These are phyloP conservation scores for Paramuricea clavata DNA, from an alignment of 92 coral and sea anemone species.

Conservation along the genomic window DNA sequence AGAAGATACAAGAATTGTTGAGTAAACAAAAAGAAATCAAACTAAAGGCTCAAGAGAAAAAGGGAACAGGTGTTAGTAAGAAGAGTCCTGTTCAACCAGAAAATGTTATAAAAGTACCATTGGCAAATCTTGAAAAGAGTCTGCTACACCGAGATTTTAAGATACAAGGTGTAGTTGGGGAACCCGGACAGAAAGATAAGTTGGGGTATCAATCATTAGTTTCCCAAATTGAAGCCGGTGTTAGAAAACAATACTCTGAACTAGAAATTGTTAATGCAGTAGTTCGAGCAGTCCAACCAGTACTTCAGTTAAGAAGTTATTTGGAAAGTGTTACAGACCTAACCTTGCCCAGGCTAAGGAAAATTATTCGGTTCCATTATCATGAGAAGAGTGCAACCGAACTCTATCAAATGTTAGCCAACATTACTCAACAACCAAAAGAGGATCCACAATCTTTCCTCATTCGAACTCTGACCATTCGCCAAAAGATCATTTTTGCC, in stretches of 20 bases:
- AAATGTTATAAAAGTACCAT: background rate
- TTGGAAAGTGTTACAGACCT: conserved; percentile 63
- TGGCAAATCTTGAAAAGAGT: conserved; percentile 39
- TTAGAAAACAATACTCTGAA: conserved; percentile 65
- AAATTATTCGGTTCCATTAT: conserved; percentile 69
- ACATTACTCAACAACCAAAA: conserved; percentile 39
- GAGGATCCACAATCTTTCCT: conserved; percentile 73
- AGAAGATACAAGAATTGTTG: background rate
- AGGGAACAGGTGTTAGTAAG: background rate
- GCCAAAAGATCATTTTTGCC: conserved; percentile 14
- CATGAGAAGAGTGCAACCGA: conserved; percentile 69
- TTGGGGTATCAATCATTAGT: conserved; percentile 68
- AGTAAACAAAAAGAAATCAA: background rate
- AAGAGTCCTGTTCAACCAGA: background rate
- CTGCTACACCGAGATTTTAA: conserved; percentile 62
- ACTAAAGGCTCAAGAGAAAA: background rate
- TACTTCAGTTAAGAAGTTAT: conserved; percentile 65
- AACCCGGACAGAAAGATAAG: conserved; percentile 72
- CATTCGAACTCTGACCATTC: conserved; percentile 68
- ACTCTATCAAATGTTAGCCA: background rate
- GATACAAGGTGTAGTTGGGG: conserved; percentile 69
- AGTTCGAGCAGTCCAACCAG: conserved; percentile 67
- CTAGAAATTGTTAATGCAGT: conserved; percentile 65
- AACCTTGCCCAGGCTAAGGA: conserved; percentile 56
- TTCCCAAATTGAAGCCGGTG: conserved; percentile 69